Base-by-base conservation (phyloP, 2,888 invertebrate genomes). In the Clivina fossor region DNA sequence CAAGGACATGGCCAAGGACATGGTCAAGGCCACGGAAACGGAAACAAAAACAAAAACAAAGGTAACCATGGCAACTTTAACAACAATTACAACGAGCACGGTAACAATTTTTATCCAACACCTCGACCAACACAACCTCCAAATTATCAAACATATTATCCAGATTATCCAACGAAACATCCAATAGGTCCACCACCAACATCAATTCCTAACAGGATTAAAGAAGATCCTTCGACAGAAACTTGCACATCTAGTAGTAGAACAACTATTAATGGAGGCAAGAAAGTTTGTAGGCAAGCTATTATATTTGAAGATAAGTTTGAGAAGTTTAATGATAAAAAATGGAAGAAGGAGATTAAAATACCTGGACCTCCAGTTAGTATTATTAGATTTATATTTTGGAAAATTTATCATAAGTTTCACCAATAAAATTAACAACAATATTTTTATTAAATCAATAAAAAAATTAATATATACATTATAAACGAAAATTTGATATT, bases 221-320 rank as follows among this genome's bases (percentile, higher is more conserved):
- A n/a, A n/a, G n/a, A n/a, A n/a, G n/a, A n/a, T n/a, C n/a, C n/a
- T n/a, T n/a, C n/a, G n/a, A n/a, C n/a, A 11, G 11, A 7, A 26
- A 26, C 20, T 54, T 8, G 11, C 49, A 38, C 33, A 4, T 30
- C 43, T n/a, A 33, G 20, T 16, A 53, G 53, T 19, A 15, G 11
- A 18, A 67, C 68, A 8, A 62, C 56, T 11, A 44, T 62, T 1
- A 62, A 64, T 28, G 64, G 63, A 8, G 57, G 55, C 3, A 16
- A 58, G 46, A 51, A 28, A 13, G 53, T 63, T 2, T 85, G 85
- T 63, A 71, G 74, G 16, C 82, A 81, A 0, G 77, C 81, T 61
- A 66, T 84, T 24, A 71, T 89, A 22, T 86, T 88, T 57, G 74
- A 80, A 57, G 85, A 85, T 18, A 75, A 80, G 43, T 86, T 86